Base-by-base conservation (phyloP, 53 echinoderm and acorn worm species). In the Astropecten irregularis region DNA sequence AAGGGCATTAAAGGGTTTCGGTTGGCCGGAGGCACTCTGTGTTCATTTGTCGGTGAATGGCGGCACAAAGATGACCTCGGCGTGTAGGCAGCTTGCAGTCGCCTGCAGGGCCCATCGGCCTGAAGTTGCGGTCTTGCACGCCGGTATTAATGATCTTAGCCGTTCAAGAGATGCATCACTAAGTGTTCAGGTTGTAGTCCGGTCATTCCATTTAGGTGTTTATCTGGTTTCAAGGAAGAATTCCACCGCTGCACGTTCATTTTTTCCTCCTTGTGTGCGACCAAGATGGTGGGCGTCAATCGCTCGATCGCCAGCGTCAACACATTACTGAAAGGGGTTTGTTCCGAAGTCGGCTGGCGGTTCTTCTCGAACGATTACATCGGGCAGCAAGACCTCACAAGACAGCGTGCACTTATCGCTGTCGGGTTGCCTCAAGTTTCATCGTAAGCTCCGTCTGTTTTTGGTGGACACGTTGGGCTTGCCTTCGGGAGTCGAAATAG, bases 361-460 rank as follows among this genome's bases (percentile, higher is more conserved):
- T 62, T 62, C 30, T 4, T 62, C 2, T 62, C 63, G 29, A 63
- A 63, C 18, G 63, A 63, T 63, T 63, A 63, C 32, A 2, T 63
- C 63, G 28, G 10, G 29, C 63, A 63, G 18, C 63, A 63, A 18
- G 63, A 63, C 16, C 32, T 63, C 10, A 32, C 63, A n/a, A 6
- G 63, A 63, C 18, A 16, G 31, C 13, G 63, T 63, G 15, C 63
- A 63, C 32, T 32, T 63, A 1, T 29, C 63, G 28, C 27, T 18
- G 30, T 25, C 0, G 63, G 63, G 63, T 9, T 30, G 31, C 18
- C 63, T 10, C 4, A 63, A 63, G 18, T 32, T 63, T 1, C 63
- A 63, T n/a, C n/a, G n/a, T n/a, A n/a, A n/a, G n/a, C n/a, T n/a
- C n/a, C n/a, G n/a, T n/a, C n/a, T n/a, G n/a, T 10, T 54, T 27